Evolutionary conservation across 1,140 invertebrate genomes (phyloP).

Genomic region (Zaprionus kolodkinae): DNA sequence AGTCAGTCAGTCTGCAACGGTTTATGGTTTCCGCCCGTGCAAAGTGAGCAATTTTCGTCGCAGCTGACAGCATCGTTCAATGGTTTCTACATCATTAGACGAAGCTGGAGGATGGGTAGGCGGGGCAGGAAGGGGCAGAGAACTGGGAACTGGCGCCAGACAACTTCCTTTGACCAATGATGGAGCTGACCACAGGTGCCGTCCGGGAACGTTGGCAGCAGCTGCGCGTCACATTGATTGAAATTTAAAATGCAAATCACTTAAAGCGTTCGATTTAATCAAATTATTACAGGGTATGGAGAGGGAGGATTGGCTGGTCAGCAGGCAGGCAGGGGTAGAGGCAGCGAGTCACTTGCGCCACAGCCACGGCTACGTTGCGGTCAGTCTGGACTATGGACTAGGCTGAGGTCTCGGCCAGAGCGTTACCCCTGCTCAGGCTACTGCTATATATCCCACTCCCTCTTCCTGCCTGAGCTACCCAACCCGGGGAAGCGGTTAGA

Average conservation of each 20-base stretch:
- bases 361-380: slow-evolving; percentile 63
- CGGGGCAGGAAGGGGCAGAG: neutral
- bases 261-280: slow-evolving; percentile 82
- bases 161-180: slow-evolving; percentile 21
- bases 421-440: neutral
- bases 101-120: too few relatives aligned
- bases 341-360: slow-evolving; percentile 68
- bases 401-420: neutral
- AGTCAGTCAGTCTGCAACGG: slow-evolving; percentile 40
- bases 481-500: neutral
- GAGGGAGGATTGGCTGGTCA: neutral
- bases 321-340: neutral
- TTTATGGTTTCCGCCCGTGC: slow-evolving; percentile 57
- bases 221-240: slow-evolving; percentile 72
- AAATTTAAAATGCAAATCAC: slow-evolving; percentile 83
- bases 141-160: slow-evolving; percentile 20
- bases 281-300: slow-evolving; percentile 70
- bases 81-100: slow-evolving; percentile 52
- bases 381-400: slow-evolving; percentile 31
- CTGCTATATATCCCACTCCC: neutral
- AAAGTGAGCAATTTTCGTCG: slow-evolving; percentile 58
- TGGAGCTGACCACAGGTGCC: neutral
- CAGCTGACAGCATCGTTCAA: slow-evolving; percentile 20
- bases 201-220: neutral
- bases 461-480: neutral